Conservation (phyloP, 2,888 invertebrate species). For the Tricholauxania praeusta region DNA sequence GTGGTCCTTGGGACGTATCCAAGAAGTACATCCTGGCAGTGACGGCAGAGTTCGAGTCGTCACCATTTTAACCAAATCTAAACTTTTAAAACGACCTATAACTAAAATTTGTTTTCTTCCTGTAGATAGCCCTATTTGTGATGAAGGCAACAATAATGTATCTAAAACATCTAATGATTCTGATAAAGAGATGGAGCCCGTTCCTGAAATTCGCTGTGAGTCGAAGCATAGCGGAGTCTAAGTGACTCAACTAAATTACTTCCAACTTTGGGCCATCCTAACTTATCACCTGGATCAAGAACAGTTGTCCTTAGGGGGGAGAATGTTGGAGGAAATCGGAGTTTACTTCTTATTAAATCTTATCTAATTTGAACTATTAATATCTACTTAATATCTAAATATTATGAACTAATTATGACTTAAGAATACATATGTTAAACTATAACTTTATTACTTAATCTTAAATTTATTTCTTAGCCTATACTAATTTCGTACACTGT, state of each 20-base stretch:
- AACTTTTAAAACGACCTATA: slow-evolving; percentile 33
- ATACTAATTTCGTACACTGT: no score
- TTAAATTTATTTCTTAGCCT: no score
- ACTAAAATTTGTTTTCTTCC: slow-evolving; percentile 40
- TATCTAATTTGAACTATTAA: no score
- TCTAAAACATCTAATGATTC: no score
- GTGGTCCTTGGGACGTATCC: slow-evolving; percentile 30
- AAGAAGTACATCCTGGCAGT: slow-evolving; percentile 34
- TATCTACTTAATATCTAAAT: no score
- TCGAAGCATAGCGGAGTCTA: slow-evolving; percentile 34
- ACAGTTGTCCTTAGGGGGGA: slow-evolving; percentile 35
- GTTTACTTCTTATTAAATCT: no score
- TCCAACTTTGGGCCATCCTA: slow-evolving; percentile 20
- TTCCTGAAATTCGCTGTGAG: slow-evolving; percentile 24
- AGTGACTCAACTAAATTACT: slow-evolving; percentile 34
- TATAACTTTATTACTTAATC: no score
- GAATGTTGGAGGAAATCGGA: slow-evolving; percentile 18
- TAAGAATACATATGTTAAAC: no score
- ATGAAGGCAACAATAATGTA: no score
- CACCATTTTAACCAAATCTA: slow-evolving; percentile 26
- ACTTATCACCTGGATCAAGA: slow-evolving; percentile 7
- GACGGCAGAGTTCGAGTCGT: slow-evolving; percentile 39
- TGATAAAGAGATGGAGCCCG: neutral
- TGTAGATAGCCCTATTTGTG: neutral
- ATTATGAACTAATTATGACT: no score